A percentile compares a stretch with the other conserved stretches of the same genome.
phyloP scores from a whole-genome alignment of 2,888 invertebrate genomes.

The Mythimna impura region DNA sequence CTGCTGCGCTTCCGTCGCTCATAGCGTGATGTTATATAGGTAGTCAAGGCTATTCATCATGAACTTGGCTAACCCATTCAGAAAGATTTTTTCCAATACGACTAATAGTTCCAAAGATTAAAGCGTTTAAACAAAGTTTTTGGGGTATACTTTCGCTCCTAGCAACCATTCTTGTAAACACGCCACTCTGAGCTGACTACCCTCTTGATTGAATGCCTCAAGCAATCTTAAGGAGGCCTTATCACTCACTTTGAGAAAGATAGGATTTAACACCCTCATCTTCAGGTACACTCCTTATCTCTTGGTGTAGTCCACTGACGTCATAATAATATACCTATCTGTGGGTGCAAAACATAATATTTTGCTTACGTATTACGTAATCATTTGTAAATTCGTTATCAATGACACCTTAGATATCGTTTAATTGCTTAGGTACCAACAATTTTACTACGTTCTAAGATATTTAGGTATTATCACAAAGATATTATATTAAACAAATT shows the following conservation, averaged over 20 bases:
- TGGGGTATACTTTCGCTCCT: not conserved
- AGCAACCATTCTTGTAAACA: not conserved
- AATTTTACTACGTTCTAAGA: slow-evolving; percentile 32
- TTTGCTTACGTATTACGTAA: slow-evolving; percentile 27
- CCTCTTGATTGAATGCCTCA: too few relatives aligned
- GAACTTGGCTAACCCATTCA: too few relatives aligned
- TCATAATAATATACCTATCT: not conserved
- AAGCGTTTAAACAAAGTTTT: too few relatives aligned
- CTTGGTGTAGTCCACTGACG: slow-evolving; percentile 1
- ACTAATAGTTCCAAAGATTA: too few relatives aligned
- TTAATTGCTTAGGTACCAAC: slow-evolving; percentile 16
- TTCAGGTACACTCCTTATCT: not conserved
- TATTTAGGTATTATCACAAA: slow-evolving; percentile 19
- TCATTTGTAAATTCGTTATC: slow-evolving; percentile 29
- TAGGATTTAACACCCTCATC: not conserved
- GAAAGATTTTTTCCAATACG: not conserved
- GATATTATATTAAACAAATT: not conserved
- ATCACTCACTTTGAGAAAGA: not conserved
- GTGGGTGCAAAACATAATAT: slow-evolving; percentile 5
- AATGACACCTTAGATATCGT: slow-evolving; percentile 20
- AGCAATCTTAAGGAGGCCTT: too few relatives aligned
- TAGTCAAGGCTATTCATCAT: too few relatives aligned
- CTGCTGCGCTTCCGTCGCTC: too few relatives aligned
- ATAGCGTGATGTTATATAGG: too few relatives aligned
- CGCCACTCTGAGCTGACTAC: not conserved